These are phyloP conservation scores for Ptychodera flava DNA, from an alignment of 35 echinoderm and acorn worm species.

Conservation along the genomic window DNA sequence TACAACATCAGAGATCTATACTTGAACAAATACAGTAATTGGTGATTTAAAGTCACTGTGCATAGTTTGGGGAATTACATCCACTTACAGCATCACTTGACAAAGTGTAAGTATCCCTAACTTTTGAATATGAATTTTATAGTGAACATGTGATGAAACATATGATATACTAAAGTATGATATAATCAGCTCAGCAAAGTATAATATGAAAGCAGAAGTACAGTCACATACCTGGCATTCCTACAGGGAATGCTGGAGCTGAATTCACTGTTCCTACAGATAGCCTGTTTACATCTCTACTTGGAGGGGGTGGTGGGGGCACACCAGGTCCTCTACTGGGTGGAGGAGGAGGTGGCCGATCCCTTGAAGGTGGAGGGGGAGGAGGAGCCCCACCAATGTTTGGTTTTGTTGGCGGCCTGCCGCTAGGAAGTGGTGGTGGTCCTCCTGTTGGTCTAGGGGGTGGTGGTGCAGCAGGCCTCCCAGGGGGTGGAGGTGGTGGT, in stretches of 20 bases:
- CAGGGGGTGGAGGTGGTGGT: constrained; percentile 50
- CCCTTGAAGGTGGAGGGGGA: constrained; percentile 31
- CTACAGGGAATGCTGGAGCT: neutral
- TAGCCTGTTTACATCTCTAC: neutral
- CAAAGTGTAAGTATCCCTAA: too few relatives aligned
- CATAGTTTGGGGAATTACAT: too few relatives aligned
- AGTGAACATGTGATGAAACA: too few relatives aligned
- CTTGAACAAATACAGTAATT: too few relatives aligned
- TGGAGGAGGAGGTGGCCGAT: constrained; percentile 22
- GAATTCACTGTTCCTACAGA: neutral
- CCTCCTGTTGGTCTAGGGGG: constrained; percentile 20
- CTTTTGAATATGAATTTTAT: too few relatives aligned
- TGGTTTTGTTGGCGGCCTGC: neutral
- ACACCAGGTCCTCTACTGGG: constrained; percentile 26
- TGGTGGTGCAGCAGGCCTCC: constrained; percentile 15
- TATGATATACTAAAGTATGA: too few relatives aligned
- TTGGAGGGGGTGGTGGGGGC: constrained; percentile 22
- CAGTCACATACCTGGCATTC: neutral
- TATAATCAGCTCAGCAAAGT: too few relatives aligned
- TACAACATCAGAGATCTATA: too few relatives aligned
- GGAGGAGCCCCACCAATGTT: neutral
- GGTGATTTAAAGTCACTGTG: too few relatives aligned
- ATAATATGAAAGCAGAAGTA: too few relatives aligned
- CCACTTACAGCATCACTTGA: too few relatives aligned
- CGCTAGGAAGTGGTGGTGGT: neutral